Evolutionary conservation across 2,797 vertebrate species (phyloP), one percentile per base, ranked within the genome.

Genomic region (Heterohyrax brucei): DNA sequence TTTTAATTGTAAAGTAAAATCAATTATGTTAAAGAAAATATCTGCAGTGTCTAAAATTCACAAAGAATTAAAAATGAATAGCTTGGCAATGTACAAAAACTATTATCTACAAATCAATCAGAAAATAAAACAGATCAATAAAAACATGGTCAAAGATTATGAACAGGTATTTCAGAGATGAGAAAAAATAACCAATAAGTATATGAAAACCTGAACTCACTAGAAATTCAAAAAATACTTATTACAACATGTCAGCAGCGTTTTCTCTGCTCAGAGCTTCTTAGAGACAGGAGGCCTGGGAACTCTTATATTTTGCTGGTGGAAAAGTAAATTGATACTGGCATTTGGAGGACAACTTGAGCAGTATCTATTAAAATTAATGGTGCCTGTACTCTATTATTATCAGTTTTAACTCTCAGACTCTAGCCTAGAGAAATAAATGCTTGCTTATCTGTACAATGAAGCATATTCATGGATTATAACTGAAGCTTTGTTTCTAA

Each of bases 331-430:
- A 94, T 33, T 64, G 16, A 28, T 39, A 46, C 18, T 0, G 2
- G 89, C 61, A 93, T 90, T 89, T 83, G 73, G 76, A 93, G 50
- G 64, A 33, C 33, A 89, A 81, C 92, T 94, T 95, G 30, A 39
- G 13, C 68, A 90, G 7, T 92, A 81, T 78, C 62, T 81, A 76
- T 87, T 92, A 73, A 96, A 94, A 91, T 87, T 76, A 96, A 77
- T 19, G 6, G 87, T 30, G 46, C 39, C 70, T 89, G 18, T 80
- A 90, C 66, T n/a, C 53, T 92, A 14, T 87, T 44, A 91, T 10
- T 39, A 66, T 91, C 72, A 77, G 68, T 81, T 95, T 18, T 7
- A 46, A 14, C 84, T 90, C 33, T 73, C 81, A 78, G 22, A 66
- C 33, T 78, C 28, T 91, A 56, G 83, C 24, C 22, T 33, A 75